Base-by-base conservation (phyloP, 2,113 vertebrate species). In the Otolemur garnettii region DNA sequence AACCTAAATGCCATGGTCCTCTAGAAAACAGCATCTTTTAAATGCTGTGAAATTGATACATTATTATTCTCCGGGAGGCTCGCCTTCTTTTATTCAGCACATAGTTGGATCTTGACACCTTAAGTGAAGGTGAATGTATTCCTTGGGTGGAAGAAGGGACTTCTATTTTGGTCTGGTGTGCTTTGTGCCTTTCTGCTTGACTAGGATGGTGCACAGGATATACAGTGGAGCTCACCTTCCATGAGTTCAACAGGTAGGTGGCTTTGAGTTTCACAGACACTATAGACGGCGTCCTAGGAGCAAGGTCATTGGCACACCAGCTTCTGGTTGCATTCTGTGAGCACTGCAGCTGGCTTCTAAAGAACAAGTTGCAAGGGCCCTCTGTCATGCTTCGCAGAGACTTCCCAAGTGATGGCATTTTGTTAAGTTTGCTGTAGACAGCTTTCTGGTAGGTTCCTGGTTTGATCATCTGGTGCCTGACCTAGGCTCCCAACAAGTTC, bases 71-170 rank as follows among this genome's bases (percentile, higher is more conserved):
- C 55, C 12, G 84, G 33, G 18, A 81, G 24, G 35, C 4, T 88
- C 14, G 17, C 71, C 72, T 30, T 88, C 22, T 85, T 97, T 74
- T 18, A 92, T 38, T 59, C 0, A 83, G 50, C 7, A 21, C 1
- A 8, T 60, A 60, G 18, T 26, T 55, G 45, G 87, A 90, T 90
- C 33, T 93, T 84, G 55, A 83, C 50, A 68, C 38, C n/a, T 59
- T 96, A 72, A 45, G 7, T 86, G 72, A 92, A 93, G 66, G 72
- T n/a, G 21, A 90, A 38, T 83, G 19, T 68, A n/a, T 84, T 66
- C 45, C 45, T 50, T 4, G 33, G 60, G 33, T 35, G 53, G 17
- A 86, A 19, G 69, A 74, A 83, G 50, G 5, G 4, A 1, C 15
- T 75, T 85, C 18, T 88, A 17, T 85, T 33, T 33, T 1, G 7